Percentiles rank a stretch among this genome's conserved stretches.
These are phyloP conservation scores for Elysia chlorotica DNA, from an alignment of 1,140 invertebrate species.

Conservation along the genomic window DNA sequence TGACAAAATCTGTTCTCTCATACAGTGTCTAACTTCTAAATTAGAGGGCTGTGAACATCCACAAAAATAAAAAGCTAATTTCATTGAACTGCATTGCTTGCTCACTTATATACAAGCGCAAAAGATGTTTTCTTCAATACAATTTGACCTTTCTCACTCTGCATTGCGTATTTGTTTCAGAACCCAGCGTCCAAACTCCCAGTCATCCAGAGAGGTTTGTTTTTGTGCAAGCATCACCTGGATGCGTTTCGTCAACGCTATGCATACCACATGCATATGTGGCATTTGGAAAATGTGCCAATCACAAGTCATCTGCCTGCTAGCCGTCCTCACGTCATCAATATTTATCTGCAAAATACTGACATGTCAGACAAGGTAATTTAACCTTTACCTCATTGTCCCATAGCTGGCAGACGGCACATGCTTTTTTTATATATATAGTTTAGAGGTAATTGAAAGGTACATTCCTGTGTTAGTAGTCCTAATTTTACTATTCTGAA, in stretches of 20 bases:
- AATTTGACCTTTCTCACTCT: no score
- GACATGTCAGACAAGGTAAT: slow-evolving; percentile 71
- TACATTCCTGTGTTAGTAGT: no score
- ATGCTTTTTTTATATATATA: neutral
- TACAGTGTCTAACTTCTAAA: no score
- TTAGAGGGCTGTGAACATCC: no score
- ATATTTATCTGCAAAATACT: slow-evolving; percentile 83
- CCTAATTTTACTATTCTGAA: no score
- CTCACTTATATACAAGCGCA: no score
- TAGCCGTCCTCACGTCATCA: slow-evolving; percentile 68
- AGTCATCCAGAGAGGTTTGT: slow-evolving; percentile 85
- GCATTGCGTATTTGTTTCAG: slow-evolving; percentile 33
- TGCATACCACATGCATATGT: slow-evolving; percentile 57
- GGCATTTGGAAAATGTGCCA: slow-evolving; percentile 78
- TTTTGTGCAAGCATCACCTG: slow-evolving; percentile 87
- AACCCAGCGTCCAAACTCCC: slow-evolving; percentile 79
- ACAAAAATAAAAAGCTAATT: no score
- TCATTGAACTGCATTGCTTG: no score
- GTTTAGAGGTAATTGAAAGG: neutral
- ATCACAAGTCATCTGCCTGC: slow-evolving; percentile 74
- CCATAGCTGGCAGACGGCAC: no score
- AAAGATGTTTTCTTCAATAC: no score
- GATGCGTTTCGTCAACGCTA: slow-evolving; percentile 86
- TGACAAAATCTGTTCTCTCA: no score
- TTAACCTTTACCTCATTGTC: no score